Base-by-base conservation (phyloP, 2,113 vertebrate genomes). In the Daubentonia madagascariensis region DNA sequence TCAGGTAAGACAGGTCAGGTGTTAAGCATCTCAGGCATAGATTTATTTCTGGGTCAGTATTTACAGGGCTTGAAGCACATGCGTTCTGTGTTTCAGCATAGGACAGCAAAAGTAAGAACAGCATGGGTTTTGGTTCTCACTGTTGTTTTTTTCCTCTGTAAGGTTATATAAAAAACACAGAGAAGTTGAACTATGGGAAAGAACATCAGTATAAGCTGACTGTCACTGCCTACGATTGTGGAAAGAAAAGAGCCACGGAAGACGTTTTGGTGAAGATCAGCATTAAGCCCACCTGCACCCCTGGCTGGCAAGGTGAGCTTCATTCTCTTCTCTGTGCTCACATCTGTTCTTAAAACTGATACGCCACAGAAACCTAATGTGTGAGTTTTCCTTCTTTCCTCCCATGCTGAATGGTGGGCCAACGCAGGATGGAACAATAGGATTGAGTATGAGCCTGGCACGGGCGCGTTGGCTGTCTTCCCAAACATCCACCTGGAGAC, bases 101-200 rank as follows among this genome's bases (percentile, higher is more conserved):
- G 30, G 73, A 30, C 1, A 2, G 2, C 8, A 4, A 32, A 85
- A 16, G 54, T 25, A 0, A 43, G 23, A 37, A 5, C 32, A 1
- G 54, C 2, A 0, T 3, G 28, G 43, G 23, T 54, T 40, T n/a
- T 23, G 22, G 16, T 16, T 61, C 75, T 94, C 70, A 93, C 11
- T 37, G 32, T 20, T 20, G 28, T 37, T 50, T 9, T 25, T 50
- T 63, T 10, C 37, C 70, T 45, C 35, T 8, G 11, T 89, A 98
- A 99, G 99, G 99, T 96, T 99, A 99, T 32, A 99, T 99, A 96
- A 99, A 99, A 98, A 99, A 99, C 99, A 99, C 99, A 3, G 99
- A 99, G 96, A 99, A 99, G 97, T 98, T 99, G 57, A 99, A 98
- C 98, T 99, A 99, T 14, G 99, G 98, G 92, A 99, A 99, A 94